Evolutionary conservation across 1,140 invertebrate genomes (phyloP), one percentile per base, ranked within the genome.

Genomic region (Drosophila nigromelanica): DNA sequence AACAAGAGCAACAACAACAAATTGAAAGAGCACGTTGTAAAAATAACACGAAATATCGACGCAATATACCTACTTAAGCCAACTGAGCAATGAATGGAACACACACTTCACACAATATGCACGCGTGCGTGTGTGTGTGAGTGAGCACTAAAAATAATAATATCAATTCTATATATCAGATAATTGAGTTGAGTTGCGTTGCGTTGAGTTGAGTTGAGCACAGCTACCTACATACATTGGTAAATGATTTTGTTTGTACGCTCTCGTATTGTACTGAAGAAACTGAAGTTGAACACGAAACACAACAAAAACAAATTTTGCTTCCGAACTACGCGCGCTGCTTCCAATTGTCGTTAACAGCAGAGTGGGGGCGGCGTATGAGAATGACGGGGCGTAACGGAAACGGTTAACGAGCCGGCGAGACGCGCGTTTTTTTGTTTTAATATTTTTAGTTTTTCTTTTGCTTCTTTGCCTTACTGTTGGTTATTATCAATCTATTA

Each of bases 31-130:
- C 74, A 86, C 82, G 78, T 89, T 86, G 82, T 86, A 86, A 86
- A 82, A 87, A 87, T 86, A 86, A 87, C 82, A 81, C 77, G 48
- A 68, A 67, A 77, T 60, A 67, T 56, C 55, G 50, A 73, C 80
- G 60, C 73, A 64, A 67, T 80, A 68, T 77, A 61, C 59, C 61
- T 76, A 74, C 80, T 80, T 68, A 87, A 87, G 62, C 82, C 81
- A 78, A 82, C 67, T 64, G 60, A 59, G 61, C 79, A 73, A 76
- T 85, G 80, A 80, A 80, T 85, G 80, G 76, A 80, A 80, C 48
- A 35, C 33, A 39, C 15, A 55, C 33, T 21, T 11, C 48, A 45
- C 27, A 10, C n/a, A 50, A 30, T 33, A 14, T 27, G 24, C 18
- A 21, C 21, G 12, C 21, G 12, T 12, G n/a, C 4, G 10, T 24